These are phyloP conservation scores for Strigamia crassipes DNA, from an alignment of 2,888 invertebrate genomes.

Conservation along the genomic window DNA sequence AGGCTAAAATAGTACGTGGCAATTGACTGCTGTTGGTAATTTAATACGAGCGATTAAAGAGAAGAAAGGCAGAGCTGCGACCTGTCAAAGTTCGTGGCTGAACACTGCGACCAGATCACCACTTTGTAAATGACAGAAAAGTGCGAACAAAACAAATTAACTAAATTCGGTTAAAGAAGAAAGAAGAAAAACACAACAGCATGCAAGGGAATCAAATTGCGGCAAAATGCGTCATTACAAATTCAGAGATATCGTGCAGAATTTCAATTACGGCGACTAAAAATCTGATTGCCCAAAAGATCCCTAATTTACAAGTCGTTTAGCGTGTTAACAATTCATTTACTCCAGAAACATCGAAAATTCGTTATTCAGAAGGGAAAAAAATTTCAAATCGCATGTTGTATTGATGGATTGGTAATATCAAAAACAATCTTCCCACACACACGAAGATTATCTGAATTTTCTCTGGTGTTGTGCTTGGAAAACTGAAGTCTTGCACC, in stretches of 20 bases:
- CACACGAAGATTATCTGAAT: not conserved
- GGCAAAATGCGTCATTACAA: too few relatives aligned
- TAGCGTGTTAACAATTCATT: too few relatives aligned
- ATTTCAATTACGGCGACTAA: too few relatives aligned
- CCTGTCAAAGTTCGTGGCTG: not conserved
- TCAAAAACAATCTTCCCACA: too few relatives aligned
- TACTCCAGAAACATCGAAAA: too few relatives aligned
- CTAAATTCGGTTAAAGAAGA: not conserved
- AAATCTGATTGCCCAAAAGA: too few relatives aligned
- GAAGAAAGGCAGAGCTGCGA: not conserved
- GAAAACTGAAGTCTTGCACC: not conserved
- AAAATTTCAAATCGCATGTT: too few relatives aligned
- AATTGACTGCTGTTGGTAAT: not conserved
- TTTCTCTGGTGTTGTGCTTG: not conserved
- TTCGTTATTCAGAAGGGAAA: too few relatives aligned
- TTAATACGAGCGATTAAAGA: not conserved
- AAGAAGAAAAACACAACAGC: not conserved
- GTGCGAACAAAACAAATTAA: not conserved
- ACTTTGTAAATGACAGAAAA: not conserved
- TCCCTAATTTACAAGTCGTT: too few relatives aligned
- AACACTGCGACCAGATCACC: not conserved
- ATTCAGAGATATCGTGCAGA: too few relatives aligned
- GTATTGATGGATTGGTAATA: too few relatives aligned
- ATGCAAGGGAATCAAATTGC: too few relatives aligned
- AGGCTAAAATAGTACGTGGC: not conserved